Conservation (phyloP, 2,888 invertebrate genomes). For the Podotricha telesiphe region DNA sequence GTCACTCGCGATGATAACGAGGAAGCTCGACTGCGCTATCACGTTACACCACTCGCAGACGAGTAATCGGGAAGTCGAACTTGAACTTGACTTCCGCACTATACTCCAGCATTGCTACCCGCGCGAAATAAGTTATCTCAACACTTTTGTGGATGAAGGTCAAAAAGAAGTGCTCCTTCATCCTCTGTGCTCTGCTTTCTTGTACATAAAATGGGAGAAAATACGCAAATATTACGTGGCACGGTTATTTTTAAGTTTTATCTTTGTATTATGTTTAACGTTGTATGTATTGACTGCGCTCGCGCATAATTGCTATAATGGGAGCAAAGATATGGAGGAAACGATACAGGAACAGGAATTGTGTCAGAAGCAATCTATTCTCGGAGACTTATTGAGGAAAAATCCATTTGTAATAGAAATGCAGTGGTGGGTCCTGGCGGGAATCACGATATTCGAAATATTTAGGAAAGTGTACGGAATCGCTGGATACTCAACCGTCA, state of each 20-base stretch:
- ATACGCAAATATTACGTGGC: conserved; percentile 94
- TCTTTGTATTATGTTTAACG: conserved; percentile 91
- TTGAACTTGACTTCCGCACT: conserved; percentile 92
- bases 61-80: conserved; percentile 90
- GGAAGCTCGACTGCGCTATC: conserved; percentile 91
- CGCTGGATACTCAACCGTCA: conserved; percentile 91
- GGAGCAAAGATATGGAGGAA: conserved; percentile 89
- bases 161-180: conserved; percentile 94
- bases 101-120: conserved; percentile 92
- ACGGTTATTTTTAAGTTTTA: conserved; percentile 89
- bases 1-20: conserved; percentile 91
- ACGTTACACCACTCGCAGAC: conserved; percentile 90
- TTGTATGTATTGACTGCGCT: conserved; percentile 91
- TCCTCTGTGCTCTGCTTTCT: conserved; percentile 93
- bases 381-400: conserved; percentile 89
- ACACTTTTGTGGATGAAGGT: conserved; percentile 94
- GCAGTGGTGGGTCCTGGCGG: conserved; percentile 92
- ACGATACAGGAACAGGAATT: conserved; percentile 88
- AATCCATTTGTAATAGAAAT: conserved; percentile 91
- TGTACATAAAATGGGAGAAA: conserved; percentile 95
- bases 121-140: conserved; percentile 92
- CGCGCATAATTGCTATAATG: conserved; percentile 93
- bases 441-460: conserved; percentile 91
- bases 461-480: conserved; percentile 91
- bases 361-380: conserved; percentile 90